Percentiles rank a stretch among this genome's conserved stretches.
Evolutionary conservation across 2,113 vertebrate genomes (phyloP).

Genomic region (Phrynosoma blainvillii): DNA sequence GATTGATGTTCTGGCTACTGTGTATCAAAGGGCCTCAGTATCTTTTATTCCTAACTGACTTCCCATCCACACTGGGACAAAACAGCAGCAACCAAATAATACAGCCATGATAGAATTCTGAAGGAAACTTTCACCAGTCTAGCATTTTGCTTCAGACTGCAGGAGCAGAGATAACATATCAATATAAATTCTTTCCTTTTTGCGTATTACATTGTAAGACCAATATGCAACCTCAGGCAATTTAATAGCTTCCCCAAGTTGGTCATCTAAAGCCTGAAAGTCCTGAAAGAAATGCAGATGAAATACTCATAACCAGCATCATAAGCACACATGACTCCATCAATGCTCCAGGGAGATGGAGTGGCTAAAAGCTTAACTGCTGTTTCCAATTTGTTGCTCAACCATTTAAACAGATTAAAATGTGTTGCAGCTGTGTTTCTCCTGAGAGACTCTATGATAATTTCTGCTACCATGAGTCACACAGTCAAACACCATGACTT

Average conservation of each 20-base stretch:
- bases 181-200: background rate
- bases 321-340: slow-evolving; percentile 9
- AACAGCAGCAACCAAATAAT: background rate
- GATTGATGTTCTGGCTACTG: background rate
- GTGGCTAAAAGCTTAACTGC: slow-evolving; percentile 12
- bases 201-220: background rate
- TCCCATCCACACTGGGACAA: background rate
- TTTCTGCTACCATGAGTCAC: background rate
- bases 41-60: background rate
- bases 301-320: background rate
- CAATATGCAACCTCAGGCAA: slow-evolving; percentile 8
- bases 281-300: slow-evolving; percentile 31
- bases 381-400: slow-evolving; percentile 18
- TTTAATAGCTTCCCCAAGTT: background rate
- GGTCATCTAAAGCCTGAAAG: background rate
- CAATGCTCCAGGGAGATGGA: background rate
- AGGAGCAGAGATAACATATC: background rate
- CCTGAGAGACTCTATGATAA: slow-evolving; percentile 19
- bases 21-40: background rate
- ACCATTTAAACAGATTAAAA: background rate
- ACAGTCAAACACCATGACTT: slow-evolving; percentile 15
- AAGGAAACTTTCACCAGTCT: background rate
- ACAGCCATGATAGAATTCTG: background rate
- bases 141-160: background rate
- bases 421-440: background rate